phyloP scores from a whole-genome alignment of 2,113 vertebrate genomes.

The Anoplopoma fimbria region DNA sequence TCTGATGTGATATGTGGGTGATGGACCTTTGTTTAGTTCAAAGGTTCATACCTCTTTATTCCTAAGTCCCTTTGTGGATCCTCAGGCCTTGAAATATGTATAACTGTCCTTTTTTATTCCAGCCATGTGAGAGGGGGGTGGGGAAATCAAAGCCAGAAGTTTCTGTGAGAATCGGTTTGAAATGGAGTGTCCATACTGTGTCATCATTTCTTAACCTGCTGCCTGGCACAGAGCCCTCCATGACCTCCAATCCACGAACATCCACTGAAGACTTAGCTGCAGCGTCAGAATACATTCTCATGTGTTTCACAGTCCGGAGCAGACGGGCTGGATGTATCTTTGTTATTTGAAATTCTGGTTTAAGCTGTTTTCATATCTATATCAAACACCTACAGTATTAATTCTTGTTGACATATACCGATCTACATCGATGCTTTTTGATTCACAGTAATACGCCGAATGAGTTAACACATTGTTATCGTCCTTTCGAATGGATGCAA shows the following conservation, averaged over 20 bases:
- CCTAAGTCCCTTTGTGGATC: slow-evolving; percentile 96
- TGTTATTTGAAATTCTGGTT: not conserved
- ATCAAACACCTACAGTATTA: not conserved
- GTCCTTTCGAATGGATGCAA: not conserved
- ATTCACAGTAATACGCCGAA: not conserved
- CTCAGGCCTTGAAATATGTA: slow-evolving; percentile 98
- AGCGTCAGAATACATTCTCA: not conserved
- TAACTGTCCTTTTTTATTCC: slow-evolving; percentile 98
- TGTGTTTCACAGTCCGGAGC: not conserved
- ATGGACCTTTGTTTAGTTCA: slow-evolving; percentile 99
- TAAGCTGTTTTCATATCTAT: not conserved
- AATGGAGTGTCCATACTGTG: slow-evolving; percentile 85
- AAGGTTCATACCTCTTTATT: slow-evolving; percentile 98
- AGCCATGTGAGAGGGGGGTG: slow-evolving; percentile 86
- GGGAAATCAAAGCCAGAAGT: slow-evolving; percentile 93
- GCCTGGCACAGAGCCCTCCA: slow-evolving; percentile 63
- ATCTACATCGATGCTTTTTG: not conserved
- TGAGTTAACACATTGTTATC: not conserved
- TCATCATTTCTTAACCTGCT: slow-evolving; percentile 84
- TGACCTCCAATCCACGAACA: slow-evolving; percentile 60
- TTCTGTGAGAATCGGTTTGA: slow-evolving; percentile 91
- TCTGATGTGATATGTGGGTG: slow-evolving; percentile 89
- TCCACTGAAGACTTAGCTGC: not conserved
- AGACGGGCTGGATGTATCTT: not conserved
- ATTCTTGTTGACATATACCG: not conserved